Evolutionary conservation across 2,797 vertebrate species (phyloP).

Genomic region (Scyliorhinus canicula): DNA sequence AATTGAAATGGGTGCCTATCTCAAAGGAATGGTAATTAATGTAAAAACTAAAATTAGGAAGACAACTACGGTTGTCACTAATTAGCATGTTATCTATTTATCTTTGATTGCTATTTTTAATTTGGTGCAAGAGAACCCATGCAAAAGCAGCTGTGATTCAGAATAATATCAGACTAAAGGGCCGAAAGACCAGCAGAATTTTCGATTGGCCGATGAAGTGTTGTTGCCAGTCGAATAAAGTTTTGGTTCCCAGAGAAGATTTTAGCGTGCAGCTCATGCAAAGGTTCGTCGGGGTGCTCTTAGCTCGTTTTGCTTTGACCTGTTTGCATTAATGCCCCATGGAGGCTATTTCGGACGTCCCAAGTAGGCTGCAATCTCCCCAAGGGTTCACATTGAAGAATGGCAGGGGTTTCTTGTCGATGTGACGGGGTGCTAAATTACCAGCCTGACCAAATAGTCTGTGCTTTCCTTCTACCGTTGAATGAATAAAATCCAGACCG

Average conservation of each 20-base stretch:
- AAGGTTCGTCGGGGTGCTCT: background rate
- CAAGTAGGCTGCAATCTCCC: background rate
- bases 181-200: background rate
- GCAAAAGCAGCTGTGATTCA: background rate
- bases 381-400: background rate
- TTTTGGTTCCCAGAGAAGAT: background rate
- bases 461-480: background rate
- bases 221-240: background rate
- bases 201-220: background rate
- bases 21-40: conserved; percentile 37
- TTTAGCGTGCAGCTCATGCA: background rate
- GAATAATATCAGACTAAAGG: conserved; percentile 4
- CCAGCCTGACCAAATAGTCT: background rate
- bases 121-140: background rate
- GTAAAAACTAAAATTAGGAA: conserved; percentile 36
- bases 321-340: background rate
- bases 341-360: background rate
- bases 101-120: conserved; percentile 32
- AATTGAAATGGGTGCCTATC: conserved; percentile 35
- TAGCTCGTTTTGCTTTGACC: background rate
- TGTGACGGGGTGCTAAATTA: background rate
- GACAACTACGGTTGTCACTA: conserved; percentile 26
- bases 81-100: conserved; percentile 32
- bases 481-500: background rate
- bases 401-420: background rate